Conservation (phyloP, 1,140 invertebrate species). For the Drosophila elegans region DNA sequence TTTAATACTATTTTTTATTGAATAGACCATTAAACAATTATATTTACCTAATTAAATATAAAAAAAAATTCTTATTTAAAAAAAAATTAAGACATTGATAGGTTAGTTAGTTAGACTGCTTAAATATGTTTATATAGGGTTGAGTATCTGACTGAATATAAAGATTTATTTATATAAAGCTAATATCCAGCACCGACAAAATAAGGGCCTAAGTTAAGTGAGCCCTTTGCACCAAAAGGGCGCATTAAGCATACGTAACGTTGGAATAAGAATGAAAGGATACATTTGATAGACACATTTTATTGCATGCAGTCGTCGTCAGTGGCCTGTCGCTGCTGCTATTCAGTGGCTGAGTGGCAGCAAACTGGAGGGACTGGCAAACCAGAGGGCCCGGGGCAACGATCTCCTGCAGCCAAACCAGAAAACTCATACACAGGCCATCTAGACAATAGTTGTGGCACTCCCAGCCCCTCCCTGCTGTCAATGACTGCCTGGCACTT, state of each 20-base stretch:
- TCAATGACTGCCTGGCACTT: slow-evolving; percentile 52
- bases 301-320: slow-evolving; percentile 65
- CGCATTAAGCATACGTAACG: slow-evolving; percentile 26
- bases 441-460: slow-evolving; percentile 57
- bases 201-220: background rate
- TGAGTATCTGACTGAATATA: too few species aligned
- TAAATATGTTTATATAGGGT: too few species aligned
- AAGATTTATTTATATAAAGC: background rate
- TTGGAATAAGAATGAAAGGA: slow-evolving; percentile 28
- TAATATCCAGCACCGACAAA: background rate
- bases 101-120: background rate
- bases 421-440: slow-evolving; percentile 28
- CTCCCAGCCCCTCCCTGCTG: slow-evolving; percentile 4
- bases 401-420: slow-evolving; percentile 38
- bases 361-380: background rate
- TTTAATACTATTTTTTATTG: too few species aligned
- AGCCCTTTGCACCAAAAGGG: background rate
- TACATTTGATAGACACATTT: slow-evolving; percentile 79
- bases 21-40: too few species aligned
- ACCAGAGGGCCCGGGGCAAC: slow-evolving; percentile 27
- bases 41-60: too few species aligned
- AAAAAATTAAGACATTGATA: too few species aligned
- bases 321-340: slow-evolving; percentile 34
- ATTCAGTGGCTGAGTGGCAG: slow-evolving; percentile 33
- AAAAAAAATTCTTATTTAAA: too few species aligned